Evolutionary conservation across 2,888 invertebrate species (phyloP).

Genomic region (Hyposoter didymator): DNA sequence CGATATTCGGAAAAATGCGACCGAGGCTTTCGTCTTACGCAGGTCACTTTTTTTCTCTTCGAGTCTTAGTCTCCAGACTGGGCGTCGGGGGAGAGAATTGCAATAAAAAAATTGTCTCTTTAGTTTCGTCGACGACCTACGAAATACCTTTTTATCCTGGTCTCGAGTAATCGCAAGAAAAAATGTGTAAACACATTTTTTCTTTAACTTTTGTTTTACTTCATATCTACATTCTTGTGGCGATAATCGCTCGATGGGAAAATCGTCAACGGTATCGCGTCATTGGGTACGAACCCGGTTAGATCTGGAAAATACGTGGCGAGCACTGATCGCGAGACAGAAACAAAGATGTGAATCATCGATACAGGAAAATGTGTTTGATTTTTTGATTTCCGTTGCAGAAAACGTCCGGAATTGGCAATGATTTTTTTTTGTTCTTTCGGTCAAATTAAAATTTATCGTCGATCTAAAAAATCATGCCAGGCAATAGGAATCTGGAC

Average conservation of each 20-base stretch:
- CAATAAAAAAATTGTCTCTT: conserved; percentile 35
- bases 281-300: background rate
- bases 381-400: too few species aligned
- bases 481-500: too few species aligned
- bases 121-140: background rate
- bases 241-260: background rate
- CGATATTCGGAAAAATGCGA: conserved; percentile 45
- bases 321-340: too few species aligned
- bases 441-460: too few species aligned
- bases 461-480: too few species aligned
- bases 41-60: conserved; percentile 58
- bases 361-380: too few species aligned
- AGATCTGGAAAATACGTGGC: background rate
- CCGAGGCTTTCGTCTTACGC: conserved; percentile 21
- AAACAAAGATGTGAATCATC: too few species aligned
- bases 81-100: conserved; percentile 42
- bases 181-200: background rate
- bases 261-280: background rate
- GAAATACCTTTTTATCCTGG: conserved; percentile 1
- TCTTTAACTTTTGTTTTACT: background rate
- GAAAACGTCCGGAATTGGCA: too few species aligned
- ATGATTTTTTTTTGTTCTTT: too few species aligned
- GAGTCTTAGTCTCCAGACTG: conserved; percentile 20
- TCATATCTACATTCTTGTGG: background rate
- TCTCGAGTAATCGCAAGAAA: background rate